Evolutionary conservation across 2,888 invertebrate genomes (phyloP), one percentile per base, ranked within the genome.

Genomic region (Ptychoptera albimana): DNA sequence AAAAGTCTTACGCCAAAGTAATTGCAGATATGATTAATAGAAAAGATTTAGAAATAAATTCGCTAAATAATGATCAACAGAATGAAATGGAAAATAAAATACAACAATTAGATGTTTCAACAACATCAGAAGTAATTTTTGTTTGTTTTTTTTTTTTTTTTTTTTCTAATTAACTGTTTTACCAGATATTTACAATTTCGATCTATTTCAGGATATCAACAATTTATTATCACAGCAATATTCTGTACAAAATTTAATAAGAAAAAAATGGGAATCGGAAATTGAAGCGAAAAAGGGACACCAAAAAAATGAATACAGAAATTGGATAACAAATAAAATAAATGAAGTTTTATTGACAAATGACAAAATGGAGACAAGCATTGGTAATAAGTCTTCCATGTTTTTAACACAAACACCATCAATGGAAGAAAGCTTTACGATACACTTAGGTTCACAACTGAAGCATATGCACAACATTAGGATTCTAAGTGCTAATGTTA

Each of bases 381-480:
- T 64, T 29, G 63, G 63, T n/a, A 63, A 63, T 51, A 42, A 42
- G 34, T 65, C 65, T 2, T 64, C 65, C 8, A 65, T 65, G 64
- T 65, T 64, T 44, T 55, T 64, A 10, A 60, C 64, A 2, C 65
- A 64, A 46, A 63, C 60, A 47, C 65, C 66, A 1, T 64, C 64
- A 2, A 63, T 89, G 56, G 93, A 94, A 67, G 96, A 96, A 69
- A 93, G 92, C 66, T 97, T 96, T 64, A 97, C 96, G 14, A 94
- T 97, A 57, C 93, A 96, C 69, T 72, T 96, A 50, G 96, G 97
- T 42, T 92, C 94, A 5, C 98, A 98, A 68, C 75, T 97, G 63
- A 98, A 98, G 64, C 94, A 96, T 59, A 97, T 93, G 74, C 96
- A 98, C 66, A 98, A 98, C 64, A 83, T 97, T 49, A 74, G 97